A percentile compares a stretch with the other conserved stretches of the same genome.
phyloP scores from a whole-genome alignment of 2,888 invertebrate species.

The Schizaphis graminum region DNA sequence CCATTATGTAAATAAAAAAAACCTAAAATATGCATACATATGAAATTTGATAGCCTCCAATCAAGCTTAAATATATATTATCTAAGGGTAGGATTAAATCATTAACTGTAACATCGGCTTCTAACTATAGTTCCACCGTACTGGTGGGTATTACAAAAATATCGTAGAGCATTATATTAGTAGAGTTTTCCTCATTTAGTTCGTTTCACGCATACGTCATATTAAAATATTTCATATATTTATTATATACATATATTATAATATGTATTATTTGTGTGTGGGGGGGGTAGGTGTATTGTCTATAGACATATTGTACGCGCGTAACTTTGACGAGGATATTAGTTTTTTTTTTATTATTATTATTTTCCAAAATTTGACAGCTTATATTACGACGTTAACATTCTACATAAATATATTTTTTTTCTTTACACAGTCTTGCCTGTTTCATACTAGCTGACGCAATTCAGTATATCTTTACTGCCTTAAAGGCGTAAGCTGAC shows the following conservation, averaged over 20 bases:
- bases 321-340: neutral
- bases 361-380: neutral
- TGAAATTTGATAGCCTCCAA: neutral
- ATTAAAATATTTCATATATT: neutral
- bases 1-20: neutral
- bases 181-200: neutral
- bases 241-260: neutral
- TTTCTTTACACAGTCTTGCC: neutral
- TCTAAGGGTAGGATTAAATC: neutral
- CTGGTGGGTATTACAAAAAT: neutral
- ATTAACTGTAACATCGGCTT: neutral
- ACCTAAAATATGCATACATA: neutral
- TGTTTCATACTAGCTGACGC: neutral
- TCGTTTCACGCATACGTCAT: neutral
- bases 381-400: neutral
- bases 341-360: conserved; percentile 26
- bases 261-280: neutral
- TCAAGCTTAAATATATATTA: neutral
- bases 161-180: neutral
- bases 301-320: neutral
- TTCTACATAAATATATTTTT: neutral
- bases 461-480: neutral
- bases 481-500: neutral
- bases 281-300: neutral
- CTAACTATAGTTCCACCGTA: neutral